Conservation (phyloP, 2,888 invertebrate genomes). For the Ernsta delagoae region DNA sequence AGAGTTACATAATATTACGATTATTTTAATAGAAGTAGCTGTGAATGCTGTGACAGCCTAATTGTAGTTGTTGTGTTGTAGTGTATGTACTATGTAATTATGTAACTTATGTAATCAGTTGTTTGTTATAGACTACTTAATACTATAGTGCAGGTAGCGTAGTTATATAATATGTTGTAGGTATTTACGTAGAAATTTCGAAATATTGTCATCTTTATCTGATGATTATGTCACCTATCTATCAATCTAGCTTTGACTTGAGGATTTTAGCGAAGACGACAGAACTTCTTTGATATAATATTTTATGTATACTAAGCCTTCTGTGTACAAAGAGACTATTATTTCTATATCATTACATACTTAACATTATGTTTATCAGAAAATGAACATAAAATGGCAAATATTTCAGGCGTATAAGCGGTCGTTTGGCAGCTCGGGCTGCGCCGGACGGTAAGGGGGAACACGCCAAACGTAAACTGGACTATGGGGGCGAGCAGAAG, state of each 20-base stretch:
- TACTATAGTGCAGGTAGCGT: not conserved
- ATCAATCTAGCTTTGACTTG: too few species aligned
- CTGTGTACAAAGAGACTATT: too few species aligned
- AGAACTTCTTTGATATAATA: too few species aligned
- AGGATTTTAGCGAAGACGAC: too few species aligned
- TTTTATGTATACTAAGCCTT: too few species aligned
- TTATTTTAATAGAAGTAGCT: conserved; percentile 15
- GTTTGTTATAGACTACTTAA: conserved; percentile 5
- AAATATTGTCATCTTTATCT: too few species aligned
- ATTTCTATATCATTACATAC: too few species aligned
- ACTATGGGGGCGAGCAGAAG: conserved; percentile 60
- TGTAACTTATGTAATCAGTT: conserved; percentile 36
- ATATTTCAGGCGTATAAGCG: conserved; percentile 68
- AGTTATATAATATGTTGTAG: too few species aligned
- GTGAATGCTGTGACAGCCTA: conserved; percentile 24
- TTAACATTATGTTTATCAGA: too few species aligned
- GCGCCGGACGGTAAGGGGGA: conserved; percentile 59
- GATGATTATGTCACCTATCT: too few species aligned
- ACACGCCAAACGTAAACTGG: conserved; percentile 68
- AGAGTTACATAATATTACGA: conserved; percentile 17
- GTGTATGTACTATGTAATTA: conserved; percentile 8
- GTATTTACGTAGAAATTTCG: too few species aligned
- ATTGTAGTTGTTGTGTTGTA: conserved; percentile 12
- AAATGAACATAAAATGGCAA: too few species aligned
- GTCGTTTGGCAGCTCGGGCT: conserved; percentile 67